Conservation (phyloP, 1,140 invertebrate species). For the Mylabris phalerata region DNA sequence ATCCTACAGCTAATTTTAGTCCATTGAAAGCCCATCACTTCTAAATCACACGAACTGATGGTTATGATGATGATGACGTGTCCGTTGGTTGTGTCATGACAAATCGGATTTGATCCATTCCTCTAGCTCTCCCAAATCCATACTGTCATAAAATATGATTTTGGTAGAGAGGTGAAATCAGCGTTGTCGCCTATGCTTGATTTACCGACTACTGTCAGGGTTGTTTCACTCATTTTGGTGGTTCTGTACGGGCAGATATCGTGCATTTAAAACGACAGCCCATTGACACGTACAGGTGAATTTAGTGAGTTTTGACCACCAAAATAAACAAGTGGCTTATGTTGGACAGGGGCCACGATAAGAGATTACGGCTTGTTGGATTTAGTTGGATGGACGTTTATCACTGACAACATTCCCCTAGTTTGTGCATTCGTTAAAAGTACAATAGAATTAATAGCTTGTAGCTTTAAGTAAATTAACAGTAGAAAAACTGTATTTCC, state of each 20-base stretch:
- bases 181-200: neutral
- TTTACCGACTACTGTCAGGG: constrained; percentile 3
- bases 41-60: too few species aligned
- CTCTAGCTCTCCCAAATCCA: too few species aligned
- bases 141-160: too few species aligned
- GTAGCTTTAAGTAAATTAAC: too few species aligned
- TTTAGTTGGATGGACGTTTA: constrained; percentile 7
- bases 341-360: neutral
- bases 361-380: neutral
- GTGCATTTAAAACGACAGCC: constrained; percentile 5
- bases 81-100: constrained; percentile 7
- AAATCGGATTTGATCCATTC: constrained; percentile 8
- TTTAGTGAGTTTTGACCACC: neutral
- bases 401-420: neutral
- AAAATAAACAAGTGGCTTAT: constrained; percentile 7
- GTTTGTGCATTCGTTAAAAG: too few species aligned
- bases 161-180: neutral
- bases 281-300: constrained; percentile 14
- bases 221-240: too few species aligned
- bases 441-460: too few species aligned
- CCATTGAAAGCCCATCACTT: too few species aligned
- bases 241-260: constrained; percentile 1
- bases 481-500: too few species aligned
- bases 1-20: too few species aligned
- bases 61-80: neutral